Base-by-base conservation (phyloP, 2,797 vertebrate species). In the Corythornis leucogaster region DNA sequence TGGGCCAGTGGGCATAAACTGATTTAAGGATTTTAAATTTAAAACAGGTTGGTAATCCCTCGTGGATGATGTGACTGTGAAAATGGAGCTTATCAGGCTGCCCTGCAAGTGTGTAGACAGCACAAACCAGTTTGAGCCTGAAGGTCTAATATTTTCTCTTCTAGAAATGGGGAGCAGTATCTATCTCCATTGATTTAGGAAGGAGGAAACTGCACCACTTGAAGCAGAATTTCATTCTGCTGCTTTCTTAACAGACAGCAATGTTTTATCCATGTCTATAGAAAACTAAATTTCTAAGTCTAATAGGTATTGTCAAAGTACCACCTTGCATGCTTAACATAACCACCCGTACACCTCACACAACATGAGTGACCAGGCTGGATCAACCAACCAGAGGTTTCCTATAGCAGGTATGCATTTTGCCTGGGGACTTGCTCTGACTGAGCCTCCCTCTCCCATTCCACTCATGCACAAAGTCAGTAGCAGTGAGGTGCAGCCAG, bases 11-110 rank as follows among this genome's bases (percentile, higher is more conserved):
- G 90, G 76, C 80, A 94, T 75, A 94, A 94, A 92, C 53, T 80
- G 59, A 87, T 92, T 91, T 90, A 93, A 94, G 89, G 89, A 85
- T 82, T 93, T 95, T 84, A 84, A 91, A 95, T 94, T 87, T 90
- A 86, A 94, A 96, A 69, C 76, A 92, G 73, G 64, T 80, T 90
- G 42, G 35, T 92, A 95, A 95, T 94, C 92, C 85, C 77, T 46
- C 31, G 38, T 51, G 69, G 92, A 84, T 85, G 90, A 89, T 71
- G n/a, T 6, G 64, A 80, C 64, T 94, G 80, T 84, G 85, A 78
- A 94, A 94, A 94, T 25, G 8, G 59, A 95, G 89, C 58, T 89
- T 96, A 85, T 87, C 71, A 61, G 77, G 53, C 42, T 89, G 58
- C 69, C 70, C 78, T 74, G 74, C 13, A 75, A 91, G 42, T 24